phyloP scores from a whole-genome alignment of 1,140 invertebrate species.

The Lethrus apterus region DNA sequence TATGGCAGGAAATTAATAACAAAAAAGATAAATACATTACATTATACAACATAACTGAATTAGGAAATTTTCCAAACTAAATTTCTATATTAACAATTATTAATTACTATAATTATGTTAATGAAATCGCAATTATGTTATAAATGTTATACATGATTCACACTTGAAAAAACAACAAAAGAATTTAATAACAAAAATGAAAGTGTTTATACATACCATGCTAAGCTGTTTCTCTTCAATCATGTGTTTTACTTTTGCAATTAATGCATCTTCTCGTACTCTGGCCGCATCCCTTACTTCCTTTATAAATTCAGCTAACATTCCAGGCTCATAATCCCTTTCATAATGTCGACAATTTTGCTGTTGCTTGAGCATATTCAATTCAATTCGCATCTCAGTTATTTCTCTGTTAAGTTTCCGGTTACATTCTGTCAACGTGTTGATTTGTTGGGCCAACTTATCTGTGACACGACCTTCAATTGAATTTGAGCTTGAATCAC shows the following conservation, averaged over 20 bases:
- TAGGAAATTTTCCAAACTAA: too few relatives aligned
- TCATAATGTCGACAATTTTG: slow-evolving; percentile 39
- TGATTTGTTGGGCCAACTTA: slow-evolving; percentile 46
- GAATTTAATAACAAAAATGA: neutral
- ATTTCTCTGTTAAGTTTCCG: slow-evolving; percentile 48
- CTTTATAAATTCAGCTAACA: slow-evolving; percentile 63
- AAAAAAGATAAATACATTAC: too few relatives aligned
- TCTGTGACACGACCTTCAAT: slow-evolving; percentile 44
- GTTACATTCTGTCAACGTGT: slow-evolving; percentile 45
- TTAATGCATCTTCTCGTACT: slow-evolving; percentile 60
- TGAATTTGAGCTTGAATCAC: slow-evolving; percentile 44
- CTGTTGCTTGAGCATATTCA: slow-evolving; percentile 45
- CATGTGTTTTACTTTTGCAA: slow-evolving; percentile 51
- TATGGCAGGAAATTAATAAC: too few relatives aligned
- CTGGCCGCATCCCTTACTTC: slow-evolving; percentile 68
- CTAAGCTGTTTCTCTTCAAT: slow-evolving; percentile 50
- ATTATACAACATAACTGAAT: too few relatives aligned
- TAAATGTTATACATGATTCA: too few relatives aligned
- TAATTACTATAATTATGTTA: too few relatives aligned
- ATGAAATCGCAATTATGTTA: too few relatives aligned
- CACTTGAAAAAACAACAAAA: neutral
- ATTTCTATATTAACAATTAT: too few relatives aligned
- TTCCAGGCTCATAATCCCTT: slow-evolving; percentile 63
- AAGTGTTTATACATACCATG: slow-evolving; percentile 44
- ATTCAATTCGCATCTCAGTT: slow-evolving; percentile 45